phyloP scores from a whole-genome alignment of 2,888 invertebrate genomes.

The Brachyopa scutellaris region DNA sequence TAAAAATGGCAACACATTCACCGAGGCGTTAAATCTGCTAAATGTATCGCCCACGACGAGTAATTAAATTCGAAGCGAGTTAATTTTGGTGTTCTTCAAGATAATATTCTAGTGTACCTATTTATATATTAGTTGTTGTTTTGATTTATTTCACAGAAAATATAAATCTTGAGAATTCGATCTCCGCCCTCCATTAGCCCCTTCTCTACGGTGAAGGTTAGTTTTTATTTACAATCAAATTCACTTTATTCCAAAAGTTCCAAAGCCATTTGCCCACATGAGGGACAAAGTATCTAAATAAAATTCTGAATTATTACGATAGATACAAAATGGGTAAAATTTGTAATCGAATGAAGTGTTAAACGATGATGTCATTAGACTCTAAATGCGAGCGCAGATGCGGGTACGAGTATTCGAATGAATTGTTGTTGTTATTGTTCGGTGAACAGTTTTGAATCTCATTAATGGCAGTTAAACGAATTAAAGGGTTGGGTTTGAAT shows the following conservation, averaged over 20 bases:
- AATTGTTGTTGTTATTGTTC: slow-evolving; percentile 21
- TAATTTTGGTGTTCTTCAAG: background rate
- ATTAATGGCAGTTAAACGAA: slow-evolving; percentile 27
- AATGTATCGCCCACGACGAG: slow-evolving; percentile 41
- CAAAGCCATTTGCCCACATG: background rate
- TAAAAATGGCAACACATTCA: slow-evolving; percentile 7
- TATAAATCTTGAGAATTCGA: background rate
- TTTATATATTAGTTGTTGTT: slow-evolving; percentile 5
- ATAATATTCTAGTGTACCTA: no score
- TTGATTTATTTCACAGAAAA: background rate
- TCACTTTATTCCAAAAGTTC: background rate
- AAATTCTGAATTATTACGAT: slow-evolving; percentile 20
- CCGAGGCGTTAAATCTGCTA: background rate
- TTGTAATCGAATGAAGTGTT: slow-evolving; percentile 36
- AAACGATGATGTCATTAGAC: slow-evolving; percentile 59
- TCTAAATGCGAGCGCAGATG: slow-evolving; percentile 6
- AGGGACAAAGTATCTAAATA: slow-evolving; percentile 21
- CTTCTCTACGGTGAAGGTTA: no score
- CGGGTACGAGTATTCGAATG: slow-evolving; percentile 8
- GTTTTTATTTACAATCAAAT: background rate
- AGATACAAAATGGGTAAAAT: slow-evolving; percentile 20
- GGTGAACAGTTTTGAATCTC: slow-evolving; percentile 2
- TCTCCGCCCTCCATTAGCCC: no score
- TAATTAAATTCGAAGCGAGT: slow-evolving; percentile 25
- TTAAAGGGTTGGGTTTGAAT: background rate